A percentile compares a stretch with the other conserved stretches of the same genome.
Conservation (phyloP, 2,888 invertebrate species). For the Lasioglossum figueresi region DNA sequence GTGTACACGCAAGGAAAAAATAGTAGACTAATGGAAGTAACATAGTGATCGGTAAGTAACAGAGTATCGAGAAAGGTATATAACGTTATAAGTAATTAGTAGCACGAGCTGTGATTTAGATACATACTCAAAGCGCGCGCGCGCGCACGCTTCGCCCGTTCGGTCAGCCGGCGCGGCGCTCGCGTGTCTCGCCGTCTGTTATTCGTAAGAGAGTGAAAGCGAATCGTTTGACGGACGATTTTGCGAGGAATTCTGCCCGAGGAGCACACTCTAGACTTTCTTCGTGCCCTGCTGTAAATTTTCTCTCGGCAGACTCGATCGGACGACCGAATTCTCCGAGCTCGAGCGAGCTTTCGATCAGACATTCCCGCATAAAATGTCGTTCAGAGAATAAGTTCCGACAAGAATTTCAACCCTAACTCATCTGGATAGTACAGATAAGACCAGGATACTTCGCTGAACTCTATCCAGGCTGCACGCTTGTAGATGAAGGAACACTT, state of each 20-base stretch:
- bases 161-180: conserved; percentile 20
- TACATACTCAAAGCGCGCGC: conserved; percentile 78
- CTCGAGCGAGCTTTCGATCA: not conserved
- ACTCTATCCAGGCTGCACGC: too few relatives aligned
- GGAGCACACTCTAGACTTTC: conserved; percentile 11
- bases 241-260: conserved; percentile 33
- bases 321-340: not conserved
- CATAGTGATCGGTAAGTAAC: conserved; percentile 59
- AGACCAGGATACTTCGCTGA: too few relatives aligned
- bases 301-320: not conserved
- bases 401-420: too few relatives aligned
- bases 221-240: conserved; percentile 45
- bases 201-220: conserved; percentile 56
- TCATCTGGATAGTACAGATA: too few relatives aligned
- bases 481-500: too few relatives aligned
- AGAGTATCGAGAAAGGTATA: conserved; percentile 66
- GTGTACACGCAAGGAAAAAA: conserved; percentile 21
- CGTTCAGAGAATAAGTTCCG: not conserved
- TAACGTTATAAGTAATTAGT: conserved; percentile 81
- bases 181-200: conserved; percentile 52
- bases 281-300: conserved; percentile 12
- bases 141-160: conserved; percentile 17
- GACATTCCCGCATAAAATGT: not conserved
- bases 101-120: conserved; percentile 84
- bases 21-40: conserved; percentile 57